These are phyloP conservation scores for Sebastes ruberrimus DNA, from an alignment of 2,797 vertebrate genomes.

Conservation along the genomic window DNA sequence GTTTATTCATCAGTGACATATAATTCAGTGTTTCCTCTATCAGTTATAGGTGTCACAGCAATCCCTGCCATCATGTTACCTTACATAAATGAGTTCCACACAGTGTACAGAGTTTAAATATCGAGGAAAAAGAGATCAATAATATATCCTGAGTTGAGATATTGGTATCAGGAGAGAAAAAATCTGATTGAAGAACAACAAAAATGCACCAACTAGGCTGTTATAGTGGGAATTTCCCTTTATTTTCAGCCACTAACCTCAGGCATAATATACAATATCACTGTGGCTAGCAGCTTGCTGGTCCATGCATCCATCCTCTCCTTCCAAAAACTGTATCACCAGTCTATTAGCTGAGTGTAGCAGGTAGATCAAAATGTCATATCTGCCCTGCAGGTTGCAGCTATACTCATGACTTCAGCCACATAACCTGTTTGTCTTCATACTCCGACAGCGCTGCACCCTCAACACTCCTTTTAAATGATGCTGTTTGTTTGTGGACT, in stretches of 20 bases:
- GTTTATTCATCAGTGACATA: not conserved
- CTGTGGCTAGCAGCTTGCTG: not conserved
- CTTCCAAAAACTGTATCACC: not conserved
- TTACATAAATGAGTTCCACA: too few relatives aligned
- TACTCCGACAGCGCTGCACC: not conserved
- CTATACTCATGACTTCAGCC: not conserved
- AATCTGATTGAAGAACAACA: too few relatives aligned
- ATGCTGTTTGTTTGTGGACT: not conserved
- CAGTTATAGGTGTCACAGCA: not conserved
- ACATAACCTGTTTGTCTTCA: conserved; percentile 48
- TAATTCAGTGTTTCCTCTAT: not conserved
- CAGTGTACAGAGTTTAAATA: too few relatives aligned
- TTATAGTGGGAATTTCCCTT: too few relatives aligned
- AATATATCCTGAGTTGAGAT: too few relatives aligned
- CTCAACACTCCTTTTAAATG: not conserved
- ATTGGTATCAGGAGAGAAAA: too few relatives aligned
- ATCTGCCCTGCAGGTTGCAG: not conserved
- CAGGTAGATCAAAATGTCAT: not conserved
- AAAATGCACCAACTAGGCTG: too few relatives aligned
- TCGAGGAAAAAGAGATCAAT: too few relatives aligned
- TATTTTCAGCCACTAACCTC: too few relatives aligned
- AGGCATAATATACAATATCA: too few relatives aligned
- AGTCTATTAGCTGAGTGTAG: not conserved
- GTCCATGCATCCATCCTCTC: not conserved
- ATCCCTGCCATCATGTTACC: too few relatives aligned